These are phyloP conservation scores for Pyrrhosoma nymphula DNA, from an alignment of 2,888 invertebrate species.

Conservation along the genomic window DNA sequence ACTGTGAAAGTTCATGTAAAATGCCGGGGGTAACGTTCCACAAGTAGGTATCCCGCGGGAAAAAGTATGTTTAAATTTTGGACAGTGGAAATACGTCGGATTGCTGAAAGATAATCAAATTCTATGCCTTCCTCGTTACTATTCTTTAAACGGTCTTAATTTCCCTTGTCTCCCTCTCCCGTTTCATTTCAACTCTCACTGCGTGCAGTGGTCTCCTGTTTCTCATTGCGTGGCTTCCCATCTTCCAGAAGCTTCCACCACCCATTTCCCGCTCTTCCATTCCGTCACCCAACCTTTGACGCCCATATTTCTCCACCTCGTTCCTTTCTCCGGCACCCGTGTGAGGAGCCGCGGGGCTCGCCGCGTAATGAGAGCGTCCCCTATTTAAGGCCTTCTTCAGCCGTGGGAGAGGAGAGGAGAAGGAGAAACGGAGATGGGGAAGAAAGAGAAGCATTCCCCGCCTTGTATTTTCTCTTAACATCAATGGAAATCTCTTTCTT, in stretches of 20 bases:
- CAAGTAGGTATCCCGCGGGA: too few species aligned
- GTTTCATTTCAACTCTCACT: not conserved
- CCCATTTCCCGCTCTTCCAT: not conserved
- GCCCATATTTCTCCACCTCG: not conserved
- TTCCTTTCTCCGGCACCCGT: not conserved
- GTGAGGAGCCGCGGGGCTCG: slow-evolving; percentile 44
- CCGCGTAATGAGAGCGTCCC: slow-evolving; percentile 59
- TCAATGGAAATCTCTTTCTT: slow-evolving; percentile 36
- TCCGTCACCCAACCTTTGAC: not conserved
- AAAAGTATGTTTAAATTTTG: too few species aligned
- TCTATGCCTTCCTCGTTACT: too few species aligned
- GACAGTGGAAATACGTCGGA: too few species aligned
- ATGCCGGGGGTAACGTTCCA: too few species aligned
- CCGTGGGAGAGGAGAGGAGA: not conserved
- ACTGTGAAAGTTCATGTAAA: too few species aligned
- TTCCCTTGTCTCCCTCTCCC: not conserved
- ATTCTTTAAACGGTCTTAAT: not conserved
- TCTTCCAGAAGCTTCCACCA: not conserved
- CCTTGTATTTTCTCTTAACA: slow-evolving; percentile 15
- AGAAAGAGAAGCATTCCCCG: slow-evolving; percentile 5
- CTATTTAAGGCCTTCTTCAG: slow-evolving; percentile 52
- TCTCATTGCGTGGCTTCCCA: not conserved
- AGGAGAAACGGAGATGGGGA: not conserved
- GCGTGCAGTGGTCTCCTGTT: not conserved
- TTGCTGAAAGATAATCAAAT: too few species aligned